These are phyloP conservation scores for Homalodisca vitripennis DNA, from an alignment of 1,140 invertebrate genomes.

Conservation along the genomic window DNA sequence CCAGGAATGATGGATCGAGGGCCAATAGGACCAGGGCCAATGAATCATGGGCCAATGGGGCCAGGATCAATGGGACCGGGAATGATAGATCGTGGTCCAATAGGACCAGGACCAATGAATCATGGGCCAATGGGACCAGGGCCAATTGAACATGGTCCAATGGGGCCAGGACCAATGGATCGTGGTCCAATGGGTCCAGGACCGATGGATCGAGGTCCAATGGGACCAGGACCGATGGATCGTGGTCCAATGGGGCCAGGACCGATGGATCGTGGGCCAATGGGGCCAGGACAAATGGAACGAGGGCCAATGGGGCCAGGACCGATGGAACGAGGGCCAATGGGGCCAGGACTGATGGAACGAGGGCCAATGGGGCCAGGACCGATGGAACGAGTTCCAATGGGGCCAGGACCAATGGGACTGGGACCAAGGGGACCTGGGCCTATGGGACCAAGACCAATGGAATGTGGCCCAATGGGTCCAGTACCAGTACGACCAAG, in stretches of 20 bases:
- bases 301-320: not conserved
- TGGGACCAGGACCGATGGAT: not conserved
- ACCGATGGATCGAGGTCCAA: not conserved
- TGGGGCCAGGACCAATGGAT: too few species aligned
- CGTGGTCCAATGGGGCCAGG: not conserved
- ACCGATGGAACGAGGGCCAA: not conserved
- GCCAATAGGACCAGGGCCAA: not conserved
- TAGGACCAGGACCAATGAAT: constrained; percentile 8
- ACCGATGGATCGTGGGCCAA: not conserved
- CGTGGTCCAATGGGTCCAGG: not conserved
- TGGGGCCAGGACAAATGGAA: not conserved
- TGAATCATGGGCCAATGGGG: not conserved
- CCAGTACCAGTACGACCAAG: constrained; percentile 41
- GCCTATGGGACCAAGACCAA: not conserved
- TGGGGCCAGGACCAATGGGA: not conserved
- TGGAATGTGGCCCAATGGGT: not conserved
- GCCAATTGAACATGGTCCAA: too few species aligned
- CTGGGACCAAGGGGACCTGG: not conserved
- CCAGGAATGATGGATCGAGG: not conserved
- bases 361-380: not conserved
- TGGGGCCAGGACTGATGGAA: too few species aligned
- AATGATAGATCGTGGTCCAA: not conserved
- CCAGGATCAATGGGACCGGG: too few species aligned
- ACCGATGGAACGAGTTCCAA: not conserved
- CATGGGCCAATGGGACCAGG: not conserved